Base-by-base conservation (phyloP, 1,140 invertebrate genomes). In the Drosophila trapezifrons region DNA sequence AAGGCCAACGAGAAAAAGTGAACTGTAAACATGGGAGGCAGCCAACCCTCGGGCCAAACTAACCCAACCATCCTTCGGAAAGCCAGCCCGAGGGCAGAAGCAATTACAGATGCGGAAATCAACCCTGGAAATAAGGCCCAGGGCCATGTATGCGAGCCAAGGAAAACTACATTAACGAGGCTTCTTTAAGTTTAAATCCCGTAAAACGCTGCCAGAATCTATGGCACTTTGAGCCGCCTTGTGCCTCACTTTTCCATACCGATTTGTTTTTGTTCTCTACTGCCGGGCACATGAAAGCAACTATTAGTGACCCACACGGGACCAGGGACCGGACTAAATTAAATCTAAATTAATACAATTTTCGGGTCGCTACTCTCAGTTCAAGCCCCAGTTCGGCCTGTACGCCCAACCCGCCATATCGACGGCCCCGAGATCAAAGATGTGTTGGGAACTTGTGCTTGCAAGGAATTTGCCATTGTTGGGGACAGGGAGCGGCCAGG, bases 271-370 rank as follows among this genome's bases (percentile, higher is more conserved):
- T 42, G 58, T 32, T 17, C 4, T n/a, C 32, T 18, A 32, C 32
- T 17, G 7, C n/a, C 18, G 64, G 65, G 45, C 29, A 66, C 49
- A 54, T 69, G 32, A 32, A 70, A 46, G 64, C 18, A 71, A 71
- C 65, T 71, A 70, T 78, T 64, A 64, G 74, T 67, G 80, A 76
- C 80, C 80, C 76, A 45, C 17, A 38, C 46, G 56, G 20, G 13
- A 29, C 35, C 46, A 46, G 38, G 63, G 54, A 59, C 66, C 46
- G 49, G 66, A 80, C 80, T 73, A 67, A 87, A 87, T 87, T 57
- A 87, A 89, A 89, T 84, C 72, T 71, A 87, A 87, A 89, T 87
- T 87, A 87, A 87, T 87, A 87, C 73, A 78, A 83, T 84, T 80
- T 83, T 79, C 63, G 83, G 82, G 82, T 79, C 74, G 73, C 52